Evolutionary conservation across 2,113 vertebrate genomes (phyloP).

Genomic region (Genyomyrus donnyi): DNA sequence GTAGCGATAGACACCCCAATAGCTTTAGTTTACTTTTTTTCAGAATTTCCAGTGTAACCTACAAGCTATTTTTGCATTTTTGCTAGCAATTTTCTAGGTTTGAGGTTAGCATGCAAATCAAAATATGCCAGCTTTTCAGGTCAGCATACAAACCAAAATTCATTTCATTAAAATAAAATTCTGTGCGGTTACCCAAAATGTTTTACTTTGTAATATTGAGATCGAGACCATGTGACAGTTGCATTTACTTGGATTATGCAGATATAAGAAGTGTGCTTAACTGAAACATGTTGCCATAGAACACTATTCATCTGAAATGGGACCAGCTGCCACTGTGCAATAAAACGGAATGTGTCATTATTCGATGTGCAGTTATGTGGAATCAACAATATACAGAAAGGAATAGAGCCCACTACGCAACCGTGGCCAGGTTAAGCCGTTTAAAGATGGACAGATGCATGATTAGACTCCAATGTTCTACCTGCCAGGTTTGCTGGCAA

Average conservation of each 20-base stretch:
- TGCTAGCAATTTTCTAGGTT: neutral
- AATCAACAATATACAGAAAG: neutral
- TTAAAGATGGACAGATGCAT: neutral
- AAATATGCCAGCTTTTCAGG: too few species aligned
- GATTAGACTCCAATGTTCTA: neutral
- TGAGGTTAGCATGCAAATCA: neutral
- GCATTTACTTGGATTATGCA: neutral
- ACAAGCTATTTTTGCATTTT: neutral
- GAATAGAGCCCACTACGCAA: neutral
- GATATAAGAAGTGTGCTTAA: neutral
- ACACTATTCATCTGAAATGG: neutral
- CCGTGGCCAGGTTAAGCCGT: neutral
- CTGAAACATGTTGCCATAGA: neutral
- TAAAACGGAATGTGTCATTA: neutral
- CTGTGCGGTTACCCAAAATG: neutral
- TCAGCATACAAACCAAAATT: neutral
- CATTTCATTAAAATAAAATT: neutral
- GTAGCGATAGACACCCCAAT: too few species aligned
- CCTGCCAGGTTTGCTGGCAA: conserved; percentile 74
- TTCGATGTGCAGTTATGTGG: neutral
- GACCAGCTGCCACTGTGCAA: neutral
- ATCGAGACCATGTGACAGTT: neutral
- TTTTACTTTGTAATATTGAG: neutral
- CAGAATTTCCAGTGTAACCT: neutral
- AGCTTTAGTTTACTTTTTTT: neutral